A percentile compares a stretch with the other conserved stretches of the same genome.
Conservation (phyloP, 2,888 invertebrate genomes). For the Baronia brevicornis region DNA sequence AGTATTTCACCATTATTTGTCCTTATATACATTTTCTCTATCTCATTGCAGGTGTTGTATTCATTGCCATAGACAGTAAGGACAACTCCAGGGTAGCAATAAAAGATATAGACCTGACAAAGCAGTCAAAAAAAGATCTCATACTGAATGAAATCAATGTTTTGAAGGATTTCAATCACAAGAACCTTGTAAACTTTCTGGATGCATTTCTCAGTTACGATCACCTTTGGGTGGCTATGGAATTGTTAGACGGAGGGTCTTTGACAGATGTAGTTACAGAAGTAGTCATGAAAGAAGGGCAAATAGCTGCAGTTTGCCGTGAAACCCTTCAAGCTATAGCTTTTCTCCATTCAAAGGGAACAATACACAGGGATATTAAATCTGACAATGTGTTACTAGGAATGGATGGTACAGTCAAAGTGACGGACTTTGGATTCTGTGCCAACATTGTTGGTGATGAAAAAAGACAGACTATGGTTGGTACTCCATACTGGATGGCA, state of each 20-base stretch:
- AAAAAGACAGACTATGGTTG: slow-evolving; percentile 97
- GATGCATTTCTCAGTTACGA: slow-evolving; percentile 94
- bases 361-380: slow-evolving; percentile 96
- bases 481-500: slow-evolving; percentile 99
- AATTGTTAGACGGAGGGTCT: slow-evolving; percentile 94
- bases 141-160: slow-evolving; percentile 96
- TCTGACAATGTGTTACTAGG: slow-evolving; percentile 97
- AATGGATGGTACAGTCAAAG: slow-evolving; percentile 93
- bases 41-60: slow-evolving; percentile 94
- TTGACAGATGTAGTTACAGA: slow-evolving; percentile 98
- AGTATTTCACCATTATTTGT: slow-evolving; percentile 3
- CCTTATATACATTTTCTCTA: slow-evolving; percentile 13
- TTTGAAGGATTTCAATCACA: slow-evolving; percentile 92
- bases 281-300: slow-evolving; percentile 96
- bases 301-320: slow-evolving; percentile 95
- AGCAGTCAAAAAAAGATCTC: slow-evolving; percentile 96
- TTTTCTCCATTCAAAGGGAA: slow-evolving; percentile 91
- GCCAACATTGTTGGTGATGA: slow-evolving; percentile 96
- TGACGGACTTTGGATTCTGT: slow-evolving; percentile 98
- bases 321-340: slow-evolving; percentile 90
- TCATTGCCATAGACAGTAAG: slow-evolving; percentile 87
- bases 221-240: slow-evolving; percentile 98
- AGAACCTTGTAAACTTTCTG: slow-evolving; percentile 95
- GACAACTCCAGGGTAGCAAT: slow-evolving; percentile 90
- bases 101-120: slow-evolving; percentile 95